Evolutionary conservation across 2,888 invertebrate genomes (phyloP), one percentile per base, ranked within the genome.

Genomic region (Lingula anatina): DNA sequence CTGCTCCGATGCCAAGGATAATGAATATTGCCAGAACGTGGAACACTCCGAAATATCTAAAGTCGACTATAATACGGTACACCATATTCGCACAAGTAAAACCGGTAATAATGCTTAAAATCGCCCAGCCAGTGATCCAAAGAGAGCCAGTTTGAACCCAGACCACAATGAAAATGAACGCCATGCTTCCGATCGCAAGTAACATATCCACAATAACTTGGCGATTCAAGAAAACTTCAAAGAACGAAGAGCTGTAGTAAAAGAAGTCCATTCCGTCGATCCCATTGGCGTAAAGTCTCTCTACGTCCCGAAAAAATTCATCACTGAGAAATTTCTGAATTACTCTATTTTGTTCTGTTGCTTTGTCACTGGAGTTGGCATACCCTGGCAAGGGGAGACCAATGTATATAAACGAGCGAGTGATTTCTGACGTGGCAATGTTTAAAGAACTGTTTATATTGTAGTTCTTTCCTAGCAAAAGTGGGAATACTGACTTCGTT

Each of bases 1-100:
- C 64, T 18, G 61, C 62, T 7, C 66, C 64, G 15, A 66, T 64
- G 7, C 64, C 62, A 4, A 65, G 54, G 42, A 65, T 62, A 20
- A 66, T 63, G 41, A 64, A 66, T 27, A 65, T 49, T 2, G 64
- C 50, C n/a, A 66, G 52, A 2, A 65, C 57, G 44, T 65, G 64
- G 40, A 66, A 66, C 46, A 56, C 57, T 23, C 64, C 66, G 39
- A 66, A 62, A 39, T 64, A 66, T 37, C 54, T 49, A 26, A 49
- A 43, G 23, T 39, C 42, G 21, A 50, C 12, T 12, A 43, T 39
- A 5, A 50, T 20, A 18, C 20, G 35, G 37, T 50, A 48, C 21
- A 50, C n/a, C 24, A 50, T n/a, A 27, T 50, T 50, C 12, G 51
- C 50, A 21, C 59, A 55, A 15, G 62, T 28, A 47, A 66, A 68